Evolutionary conservation across 1,140 invertebrate genomes (phyloP), one percentile per base, ranked within the genome.

Genomic region (Drosophila sproati): DNA sequence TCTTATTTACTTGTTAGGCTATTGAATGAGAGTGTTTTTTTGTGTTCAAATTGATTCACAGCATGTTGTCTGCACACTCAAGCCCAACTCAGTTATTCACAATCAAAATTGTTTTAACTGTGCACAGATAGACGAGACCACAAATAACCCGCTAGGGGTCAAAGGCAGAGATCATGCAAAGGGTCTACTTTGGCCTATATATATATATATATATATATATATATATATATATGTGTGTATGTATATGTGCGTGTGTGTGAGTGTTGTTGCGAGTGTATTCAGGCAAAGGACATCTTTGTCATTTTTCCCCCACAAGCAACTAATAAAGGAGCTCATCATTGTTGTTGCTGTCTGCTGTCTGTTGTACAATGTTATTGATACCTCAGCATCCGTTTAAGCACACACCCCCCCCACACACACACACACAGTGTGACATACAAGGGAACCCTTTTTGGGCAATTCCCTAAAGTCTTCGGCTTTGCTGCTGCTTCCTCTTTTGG

Each of bases 341-440:
- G 62, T 62, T 68, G 60, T 66, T 64, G 31, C 51, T 29, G 56
- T 45, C 61, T 34, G 29, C 34, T 39, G 50, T n/a, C n/a, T 64
- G 32, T 47, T 50, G 73, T 83, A 89, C 85, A 89, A 78, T 89
- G 85, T 89, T 89, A 89, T 89, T 89, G 85, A 89, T 89, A 89
- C 85, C 83, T 83, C 83, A 78, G 72, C 71, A 51, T 71, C 61
- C 69, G 67, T 77, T 77, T 34, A 56, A 71, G 48, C 41, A 57
- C 29, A 50, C n/a, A 52, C 48, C 54, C 37, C 12, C 41, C 32
- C 45, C 41, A 47, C 5, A 60, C 20, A 48, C 48, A 51, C 47
- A 63, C 47, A 51, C 10, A 29, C 0, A 31, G 28, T 10, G 5
- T 45, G 48, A 61, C 48, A 83, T 67, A 82, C 79, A 82, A 73